Evolutionary conservation across 2,797 vertebrate genomes (phyloP), one percentile per base, ranked within the genome.

Genomic region (Sciurus carolinensis): DNA sequence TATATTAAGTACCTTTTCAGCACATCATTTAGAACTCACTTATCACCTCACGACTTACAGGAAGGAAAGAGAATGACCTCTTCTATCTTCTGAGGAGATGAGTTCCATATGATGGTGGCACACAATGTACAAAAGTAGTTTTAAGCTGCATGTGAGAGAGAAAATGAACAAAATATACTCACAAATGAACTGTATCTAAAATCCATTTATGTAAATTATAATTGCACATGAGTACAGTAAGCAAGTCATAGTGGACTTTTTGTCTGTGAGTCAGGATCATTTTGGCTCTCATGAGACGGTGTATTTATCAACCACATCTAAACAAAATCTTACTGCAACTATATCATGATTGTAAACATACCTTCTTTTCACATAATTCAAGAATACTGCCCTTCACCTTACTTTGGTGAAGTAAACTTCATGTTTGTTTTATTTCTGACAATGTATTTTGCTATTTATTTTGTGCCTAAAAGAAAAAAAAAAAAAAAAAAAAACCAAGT

Each of bases 261-360:
- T 59, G 22, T 59, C 22, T 59, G 8, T 22, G 22, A 22, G 22
- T 42, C 81, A 28, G 67, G 7, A 76, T 42, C 50, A 54, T 22
- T 76, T 92, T 69, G 33, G 1, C 36, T 62, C 9, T 30, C 44
- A 54, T 76, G 28, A 52, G 36, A 36, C 20, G 20, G 1, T 5
- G 14, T n/a, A 8, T 18, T 50, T 17, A 57, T 52, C 33, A 71
- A 62, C 1, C 14, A 1, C 10, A 44, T n/a, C 26, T 52, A 91
- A 87, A 15, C 1, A 50, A 2, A 36, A 0, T 22, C 10, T 30
- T 71, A 57, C 26, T 44, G 1, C 1, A 71, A 42, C 1, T 33
- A 17, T 47, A 24, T 36, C 8, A 22, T 36, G 39, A 15, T 11
- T 80, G 6, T 54, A 85, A 62, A 44, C 73, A 42, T 14, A 18